A percentile compares a stretch with the other conserved stretches of the same genome.
phyloP scores from a whole-genome alignment of 1,140 invertebrate species.

The Rhyzopertha dominica region DNA sequence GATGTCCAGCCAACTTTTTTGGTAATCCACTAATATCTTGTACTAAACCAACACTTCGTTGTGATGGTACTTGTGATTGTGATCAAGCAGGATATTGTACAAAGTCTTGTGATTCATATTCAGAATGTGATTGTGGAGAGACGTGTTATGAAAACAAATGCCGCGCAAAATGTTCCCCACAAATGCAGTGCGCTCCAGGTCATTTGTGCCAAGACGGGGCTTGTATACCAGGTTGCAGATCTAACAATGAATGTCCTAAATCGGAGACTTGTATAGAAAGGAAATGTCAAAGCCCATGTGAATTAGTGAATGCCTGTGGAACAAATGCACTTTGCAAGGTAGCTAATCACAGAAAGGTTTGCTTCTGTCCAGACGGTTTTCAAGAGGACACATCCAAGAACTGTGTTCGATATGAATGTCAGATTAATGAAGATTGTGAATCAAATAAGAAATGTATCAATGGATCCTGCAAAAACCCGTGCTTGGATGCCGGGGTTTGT shows the following conservation, averaged over 20 bases:
- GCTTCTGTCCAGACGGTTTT: constrained; percentile 78
- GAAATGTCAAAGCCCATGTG: constrained; percentile 74
- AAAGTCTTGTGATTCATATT: constrained; percentile 57
- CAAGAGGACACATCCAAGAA: constrained; percentile 70
- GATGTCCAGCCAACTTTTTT: constrained; percentile 71
- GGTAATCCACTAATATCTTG: constrained; percentile 77
- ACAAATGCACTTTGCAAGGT: constrained; percentile 70
- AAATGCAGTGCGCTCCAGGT: constrained; percentile 42
- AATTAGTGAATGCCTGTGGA: constrained; percentile 59
- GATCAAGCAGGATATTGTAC: constrained; percentile 74
- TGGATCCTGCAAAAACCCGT: constrained; percentile 78
- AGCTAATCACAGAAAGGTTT: constrained; percentile 73
- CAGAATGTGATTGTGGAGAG: constrained; percentile 74
- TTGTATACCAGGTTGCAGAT: constrained; percentile 69
- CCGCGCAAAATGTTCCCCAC: constrained; percentile 55
- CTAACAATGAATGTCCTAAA: constrained; percentile 72
- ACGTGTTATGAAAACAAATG: constrained; percentile 60
- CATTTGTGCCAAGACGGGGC: constrained; percentile 58
- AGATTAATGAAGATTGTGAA: constrained; percentile 71
- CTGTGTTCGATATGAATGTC: constrained; percentile 72
- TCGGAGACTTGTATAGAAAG: constrained; percentile 70
- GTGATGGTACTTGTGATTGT: constrained; percentile 65
- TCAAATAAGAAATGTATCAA: constrained; percentile 68
- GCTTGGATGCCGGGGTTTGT: constrained; percentile 67
- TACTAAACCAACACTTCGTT: constrained; percentile 57